phyloP scores from a whole-genome alignment of 2,797 vertebrate species.

The Tenualosa ilisha region DNA sequence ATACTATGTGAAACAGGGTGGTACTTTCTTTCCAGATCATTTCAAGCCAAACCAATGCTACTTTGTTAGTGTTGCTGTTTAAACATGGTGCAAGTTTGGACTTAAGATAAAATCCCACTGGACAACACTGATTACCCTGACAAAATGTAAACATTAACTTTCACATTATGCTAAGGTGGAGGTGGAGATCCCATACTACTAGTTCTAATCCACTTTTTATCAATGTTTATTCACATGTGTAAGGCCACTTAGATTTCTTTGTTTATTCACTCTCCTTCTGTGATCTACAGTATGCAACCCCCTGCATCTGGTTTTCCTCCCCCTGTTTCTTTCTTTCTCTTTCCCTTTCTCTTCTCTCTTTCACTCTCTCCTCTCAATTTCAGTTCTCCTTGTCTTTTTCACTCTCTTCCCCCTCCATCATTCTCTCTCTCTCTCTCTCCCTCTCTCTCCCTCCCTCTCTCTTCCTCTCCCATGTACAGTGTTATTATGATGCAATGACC shows the following conservation, averaged over 20 bases:
- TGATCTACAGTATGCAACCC: too few relatives aligned
- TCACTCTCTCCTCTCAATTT: not conserved
- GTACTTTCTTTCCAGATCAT: not conserved
- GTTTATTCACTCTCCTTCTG: too few relatives aligned
- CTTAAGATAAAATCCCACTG: not conserved
- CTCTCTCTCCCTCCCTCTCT: not conserved
- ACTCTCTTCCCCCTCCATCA: not conserved
- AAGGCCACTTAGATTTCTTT: too few relatives aligned
- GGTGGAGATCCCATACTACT: too few relatives aligned
- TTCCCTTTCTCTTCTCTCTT: not conserved
- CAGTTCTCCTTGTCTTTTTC: not conserved
- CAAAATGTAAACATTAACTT: not conserved
- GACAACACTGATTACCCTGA: not conserved
- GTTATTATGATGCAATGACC: constrained; percentile 45
- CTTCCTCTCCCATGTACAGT: constrained; percentile 53
- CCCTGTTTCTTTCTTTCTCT: not conserved
- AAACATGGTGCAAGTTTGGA: not conserved
- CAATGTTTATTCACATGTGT: too few relatives aligned
- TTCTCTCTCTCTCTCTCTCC: not conserved
- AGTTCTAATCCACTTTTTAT: too few relatives aligned
- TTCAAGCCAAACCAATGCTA: not conserved
- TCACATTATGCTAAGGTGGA: too few relatives aligned
- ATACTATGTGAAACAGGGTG: not conserved
- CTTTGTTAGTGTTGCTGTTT: not conserved
- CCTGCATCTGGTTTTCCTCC: too few relatives aligned